These are phyloP conservation scores for Synchiropus splendidus DNA, from an alignment of 2,113 vertebrate species.

Conservation along the genomic window DNA sequence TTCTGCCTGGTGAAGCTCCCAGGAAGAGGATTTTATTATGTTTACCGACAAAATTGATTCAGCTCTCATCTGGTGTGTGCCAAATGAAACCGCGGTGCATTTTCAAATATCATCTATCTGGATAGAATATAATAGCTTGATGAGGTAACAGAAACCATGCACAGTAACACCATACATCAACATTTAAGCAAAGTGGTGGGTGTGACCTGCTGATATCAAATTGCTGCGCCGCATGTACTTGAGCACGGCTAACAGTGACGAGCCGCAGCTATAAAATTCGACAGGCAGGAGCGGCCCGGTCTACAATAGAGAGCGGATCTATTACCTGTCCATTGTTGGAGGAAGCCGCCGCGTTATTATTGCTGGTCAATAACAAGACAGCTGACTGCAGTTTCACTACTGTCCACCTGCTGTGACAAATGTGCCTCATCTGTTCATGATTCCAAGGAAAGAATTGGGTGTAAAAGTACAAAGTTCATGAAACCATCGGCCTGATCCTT, in stretches of 20 bases:
- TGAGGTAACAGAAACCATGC: background rate
- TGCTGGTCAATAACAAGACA: too few relatives aligned
- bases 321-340: conserved; percentile 67
- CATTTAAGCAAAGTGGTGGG: conserved; percentile 16
- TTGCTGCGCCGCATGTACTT: conserved; percentile 22
- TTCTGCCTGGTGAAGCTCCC: too few relatives aligned
- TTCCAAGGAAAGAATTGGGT: too few relatives aligned
- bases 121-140: background rate
- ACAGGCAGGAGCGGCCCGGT: conserved; percentile 43
- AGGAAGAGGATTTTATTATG: too few relatives aligned
- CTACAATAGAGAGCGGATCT: conserved; percentile 52
- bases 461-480: too few relatives aligned
- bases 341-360: conserved; percentile 55
- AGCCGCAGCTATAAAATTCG: conserved; percentile 27
- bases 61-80: too few relatives aligned
- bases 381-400: conserved; percentile 29
- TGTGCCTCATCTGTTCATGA: too few relatives aligned
- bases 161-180: conserved; percentile 12
- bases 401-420: conserved; percentile 17
- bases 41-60: too few relatives aligned
- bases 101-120: too few relatives aligned
- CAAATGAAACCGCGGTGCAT: too few relatives aligned
- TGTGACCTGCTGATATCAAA: conserved; percentile 26
- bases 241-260: conserved; percentile 23
- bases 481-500: too few relatives aligned